phyloP scores from a whole-genome alignment of 1,140 invertebrate species.

The Leptoteleia sp. region DNA sequence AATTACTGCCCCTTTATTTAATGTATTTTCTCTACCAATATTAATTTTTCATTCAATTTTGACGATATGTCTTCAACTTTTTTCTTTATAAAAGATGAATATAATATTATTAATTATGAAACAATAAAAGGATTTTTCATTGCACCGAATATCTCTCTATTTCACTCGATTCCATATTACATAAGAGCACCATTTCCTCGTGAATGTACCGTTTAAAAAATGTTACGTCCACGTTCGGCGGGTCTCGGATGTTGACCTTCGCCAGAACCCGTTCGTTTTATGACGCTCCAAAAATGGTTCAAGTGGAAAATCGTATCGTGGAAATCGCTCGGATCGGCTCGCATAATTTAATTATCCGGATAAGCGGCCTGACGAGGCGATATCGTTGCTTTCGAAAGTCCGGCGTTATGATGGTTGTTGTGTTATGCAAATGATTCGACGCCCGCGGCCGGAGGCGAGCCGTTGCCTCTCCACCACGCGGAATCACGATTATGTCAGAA shows the following conservation, averaged over 20 bases:
- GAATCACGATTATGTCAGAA: constrained; percentile 63
- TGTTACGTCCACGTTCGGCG: constrained; percentile 14
- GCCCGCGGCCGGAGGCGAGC: constrained; percentile 25
- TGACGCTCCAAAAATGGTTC: constrained; percentile 41
- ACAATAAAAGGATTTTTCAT: too few species aligned
- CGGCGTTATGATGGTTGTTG: constrained; percentile 46
- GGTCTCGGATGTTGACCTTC: constrained; percentile 42
- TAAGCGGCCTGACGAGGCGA: constrained; percentile 10
- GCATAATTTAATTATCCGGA: constrained; percentile 37
- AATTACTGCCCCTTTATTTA: too few species aligned
- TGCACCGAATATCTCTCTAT: background rate
- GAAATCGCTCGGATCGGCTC: constrained; percentile 10
- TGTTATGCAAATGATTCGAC: constrained; percentile 57
- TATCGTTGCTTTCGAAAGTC: constrained; percentile 22
- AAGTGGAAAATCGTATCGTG: constrained; percentile 35
- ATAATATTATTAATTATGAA: too few species aligned
- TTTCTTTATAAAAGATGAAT: too few species aligned
- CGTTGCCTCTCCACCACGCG: constrained; percentile 49
- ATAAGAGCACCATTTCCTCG: constrained; percentile 24
- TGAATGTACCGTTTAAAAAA: constrained; percentile 41
- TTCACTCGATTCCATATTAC: constrained; percentile 15
- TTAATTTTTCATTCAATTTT: too few species aligned
- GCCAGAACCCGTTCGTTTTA: constrained; percentile 35
- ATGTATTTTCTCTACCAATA: too few species aligned
- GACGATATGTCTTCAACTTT: too few species aligned